Base-by-base conservation (phyloP, 2,113 vertebrate species). In the Lophochroa leadbeateri region DNA sequence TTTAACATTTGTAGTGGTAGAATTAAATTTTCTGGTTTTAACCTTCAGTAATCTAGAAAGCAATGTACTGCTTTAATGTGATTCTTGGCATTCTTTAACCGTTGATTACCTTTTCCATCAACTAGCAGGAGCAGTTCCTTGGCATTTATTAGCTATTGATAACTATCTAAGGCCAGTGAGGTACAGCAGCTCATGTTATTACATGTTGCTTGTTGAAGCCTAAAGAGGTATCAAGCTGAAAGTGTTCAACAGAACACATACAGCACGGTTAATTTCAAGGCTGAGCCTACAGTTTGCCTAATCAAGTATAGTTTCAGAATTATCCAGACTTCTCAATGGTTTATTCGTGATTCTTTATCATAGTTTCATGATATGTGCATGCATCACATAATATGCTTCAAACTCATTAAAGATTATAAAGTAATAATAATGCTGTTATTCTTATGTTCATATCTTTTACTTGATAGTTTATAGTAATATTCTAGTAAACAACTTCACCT, bases 11-110 rank as follows among this genome's bases (percentile, higher is more conserved):
- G 31, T 47, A 43, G 50, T 84, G 6, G 11, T 44, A 86, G 71
- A 97, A 76, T 95, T 98, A 91, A 87, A 94, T 91, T 86, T 90
- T 86, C 65, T 13, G 28, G 88, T 95, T 96, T 97, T 95, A 96
- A 92, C 35, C 69, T 96, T 70, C 70, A 43, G 49, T 86, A 81
- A 63, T 93, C 53, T 63, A 92, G 69, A 55, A 96, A 88, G 55
- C 39, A 94, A 77, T 85, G 67, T 86, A 94, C 74, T 82, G 35
- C 28, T 58, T 79, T 90, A 86, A 17, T 82, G 82, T 80, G 71
- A 87, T 95, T 94, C 50, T 63, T 96, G 60, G 61, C 47, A 83
- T 63, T 96, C 85, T 83, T 95, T 97, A 96, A 97, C 64, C 88
- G 60, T 88, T 96, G 86, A 91, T 94, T 93, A 33, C 78, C 41